These are phyloP conservation scores for Phortica okadai DNA, from an alignment of 2,888 invertebrate genomes.

Conservation along the genomic window DNA sequence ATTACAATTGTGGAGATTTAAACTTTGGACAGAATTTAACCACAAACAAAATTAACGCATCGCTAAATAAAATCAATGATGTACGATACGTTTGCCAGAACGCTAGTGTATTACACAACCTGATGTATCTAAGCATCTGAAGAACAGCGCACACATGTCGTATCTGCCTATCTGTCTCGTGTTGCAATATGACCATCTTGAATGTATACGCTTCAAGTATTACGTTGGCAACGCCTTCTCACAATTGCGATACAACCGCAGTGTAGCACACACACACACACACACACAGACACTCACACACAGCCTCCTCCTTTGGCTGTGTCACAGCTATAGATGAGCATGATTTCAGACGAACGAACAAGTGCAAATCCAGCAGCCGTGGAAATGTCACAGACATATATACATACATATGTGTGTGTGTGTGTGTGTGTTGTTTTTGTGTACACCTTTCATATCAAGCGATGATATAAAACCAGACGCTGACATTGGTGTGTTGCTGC, in stretches of 20 bases:
- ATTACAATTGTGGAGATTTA: too few relatives aligned
- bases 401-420: conserved; percentile 24
- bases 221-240: conserved; percentile 52
- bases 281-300: too few relatives aligned
- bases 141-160: neutral
- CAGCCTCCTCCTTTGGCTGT: neutral
- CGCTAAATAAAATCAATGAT: too few relatives aligned
- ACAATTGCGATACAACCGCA: neutral
- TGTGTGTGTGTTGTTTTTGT: conserved; percentile 17
- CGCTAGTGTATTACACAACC: too few relatives aligned
- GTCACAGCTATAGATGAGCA: neutral
- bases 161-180: conserved; percentile 6
- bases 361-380: conserved; percentile 31
- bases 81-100: too few relatives aligned
- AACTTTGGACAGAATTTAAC: too few relatives aligned
- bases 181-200: conserved; percentile 27
- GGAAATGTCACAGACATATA: conserved; percentile 14
- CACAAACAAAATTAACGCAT: neutral
- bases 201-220: conserved; percentile 54
- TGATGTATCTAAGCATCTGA: neutral
- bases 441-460: conserved; percentile 28
- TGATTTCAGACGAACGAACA: conserved; percentile 10
- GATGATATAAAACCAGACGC: conserved; percentile 19
- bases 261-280: neutral
- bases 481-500: neutral